These are phyloP conservation scores for Bombus superbus DNA, from an alignment of 1,140 invertebrate species.

Conservation along the genomic window DNA sequence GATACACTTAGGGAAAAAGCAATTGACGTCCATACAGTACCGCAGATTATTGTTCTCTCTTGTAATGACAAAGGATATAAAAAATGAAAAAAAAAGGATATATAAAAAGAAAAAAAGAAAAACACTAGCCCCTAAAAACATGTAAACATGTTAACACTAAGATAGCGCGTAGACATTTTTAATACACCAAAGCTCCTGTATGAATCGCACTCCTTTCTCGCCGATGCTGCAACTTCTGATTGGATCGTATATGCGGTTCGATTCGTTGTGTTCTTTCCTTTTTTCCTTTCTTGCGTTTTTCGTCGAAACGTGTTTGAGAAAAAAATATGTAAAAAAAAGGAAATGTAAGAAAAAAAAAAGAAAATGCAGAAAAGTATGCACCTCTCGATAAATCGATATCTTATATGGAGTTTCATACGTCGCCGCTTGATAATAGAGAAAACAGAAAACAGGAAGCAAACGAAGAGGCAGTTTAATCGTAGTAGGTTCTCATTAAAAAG, in stretches of 20 bases:
- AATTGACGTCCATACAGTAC: conserved; percentile 62
- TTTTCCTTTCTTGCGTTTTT: background rate
- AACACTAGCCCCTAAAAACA: conserved; percentile 48
- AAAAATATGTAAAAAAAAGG: background rate
- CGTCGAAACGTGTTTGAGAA: background rate
- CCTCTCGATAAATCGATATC: background rate
- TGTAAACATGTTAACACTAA: conserved; percentile 40
- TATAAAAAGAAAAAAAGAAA: conserved; percentile 14
- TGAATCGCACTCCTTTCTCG: conserved; percentile 50
- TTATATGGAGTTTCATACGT: conserved; percentile 23
- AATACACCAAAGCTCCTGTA: conserved; percentile 58
- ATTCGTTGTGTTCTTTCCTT: conserved; percentile 4
- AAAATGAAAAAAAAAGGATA: background rate
- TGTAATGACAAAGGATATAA: conserved; percentile 38
- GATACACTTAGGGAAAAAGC: conserved; percentile 43
- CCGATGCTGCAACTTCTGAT: conserved; percentile 21
- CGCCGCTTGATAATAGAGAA: conserved; percentile 41
- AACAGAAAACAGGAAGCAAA: conserved; percentile 1
- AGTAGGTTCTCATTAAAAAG: conserved; percentile 36
- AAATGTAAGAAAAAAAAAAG: background rate
- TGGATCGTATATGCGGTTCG: background rate
- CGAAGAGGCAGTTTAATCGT: conserved; percentile 19
- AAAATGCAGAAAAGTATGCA: conserved; percentile 17
- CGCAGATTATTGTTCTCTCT: conserved; percentile 53
- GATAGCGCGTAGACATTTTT: conserved; percentile 63